phyloP scores from a whole-genome alignment of 2,797 vertebrate species.

The Arrhamphus sclerolepis region DNA sequence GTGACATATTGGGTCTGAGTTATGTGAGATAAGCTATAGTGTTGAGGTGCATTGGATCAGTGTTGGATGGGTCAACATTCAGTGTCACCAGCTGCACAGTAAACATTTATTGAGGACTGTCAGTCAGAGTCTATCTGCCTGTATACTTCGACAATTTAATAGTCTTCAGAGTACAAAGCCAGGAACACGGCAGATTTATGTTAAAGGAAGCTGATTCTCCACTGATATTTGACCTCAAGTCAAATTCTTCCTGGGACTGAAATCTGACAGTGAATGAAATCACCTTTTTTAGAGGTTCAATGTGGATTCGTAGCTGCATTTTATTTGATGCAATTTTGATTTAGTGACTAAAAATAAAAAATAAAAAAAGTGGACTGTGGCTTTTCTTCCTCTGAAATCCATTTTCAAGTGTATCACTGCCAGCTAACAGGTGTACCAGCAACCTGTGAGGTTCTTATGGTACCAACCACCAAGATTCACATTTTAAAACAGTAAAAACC shows the following conservation, averaged over 20 bases:
- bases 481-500: too few relatives aligned
- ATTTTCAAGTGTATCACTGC: background rate
- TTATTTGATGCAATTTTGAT: constrained; percentile 27
- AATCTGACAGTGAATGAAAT: constrained; percentile 6
- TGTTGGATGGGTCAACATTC: constrained; percentile 16
- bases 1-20: constrained; percentile 26
- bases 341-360: constrained; percentile 16
- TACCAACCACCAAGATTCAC: too few relatives aligned
- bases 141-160: constrained; percentile 29
- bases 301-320: constrained; percentile 14
- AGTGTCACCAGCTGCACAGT: constrained; percentile 41
- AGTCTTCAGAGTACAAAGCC: constrained; percentile 18
- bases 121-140: constrained; percentile 43
- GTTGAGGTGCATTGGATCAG: constrained; percentile 13
- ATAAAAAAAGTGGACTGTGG: constrained; percentile 11
- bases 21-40: constrained; percentile 29
- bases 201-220: constrained; percentile 3
- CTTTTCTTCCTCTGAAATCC: constrained; percentile 15
- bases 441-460: too few relatives aligned
- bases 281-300: constrained; percentile 2
- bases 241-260: constrained; percentile 1
- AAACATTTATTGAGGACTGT: constrained; percentile 52
- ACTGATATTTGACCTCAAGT: constrained; percentile 12
- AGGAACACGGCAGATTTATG: constrained; percentile 37
- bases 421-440: too few relatives aligned